These are phyloP conservation scores for Temnothorax longispinosus DNA, from an alignment of 1,140 invertebrate species.

Conservation along the genomic window DNA sequence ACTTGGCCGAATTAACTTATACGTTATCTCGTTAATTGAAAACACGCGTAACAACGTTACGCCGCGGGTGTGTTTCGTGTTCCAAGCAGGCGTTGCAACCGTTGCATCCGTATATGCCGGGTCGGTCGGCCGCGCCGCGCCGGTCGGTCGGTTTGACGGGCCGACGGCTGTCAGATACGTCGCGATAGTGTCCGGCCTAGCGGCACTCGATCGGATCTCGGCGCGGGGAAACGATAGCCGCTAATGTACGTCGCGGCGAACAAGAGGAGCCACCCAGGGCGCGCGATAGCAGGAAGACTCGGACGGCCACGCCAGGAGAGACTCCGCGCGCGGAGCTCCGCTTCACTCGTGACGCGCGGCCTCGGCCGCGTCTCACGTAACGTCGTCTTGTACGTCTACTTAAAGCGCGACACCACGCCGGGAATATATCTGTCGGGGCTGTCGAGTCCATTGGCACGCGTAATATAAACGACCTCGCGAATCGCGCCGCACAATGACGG, in stretches of 20 bases:
- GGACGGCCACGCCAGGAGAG: background rate
- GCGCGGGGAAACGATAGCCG: slow-evolving; percentile 70
- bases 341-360: background rate
- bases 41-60: slow-evolving; percentile 9
- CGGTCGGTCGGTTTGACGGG: slow-evolving; percentile 66
- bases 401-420: slow-evolving; percentile 58
- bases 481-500: slow-evolving; percentile 57
- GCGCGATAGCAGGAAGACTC: slow-evolving; percentile 67
- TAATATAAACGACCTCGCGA: slow-evolving; percentile 65
- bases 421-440: slow-evolving; percentile 65
- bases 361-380: slow-evolving; percentile 27
- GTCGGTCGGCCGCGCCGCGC: slow-evolving; percentile 23
- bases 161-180: slow-evolving; percentile 73
- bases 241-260: slow-evolving; percentile 74
- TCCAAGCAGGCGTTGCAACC: slow-evolving; percentile 1
- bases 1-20: background rate
- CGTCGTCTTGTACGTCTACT: slow-evolving; percentile 57
- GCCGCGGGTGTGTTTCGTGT: background rate
- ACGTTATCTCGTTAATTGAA: slow-evolving; percentile 22
- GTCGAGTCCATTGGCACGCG: slow-evolving; percentile 67
- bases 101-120: background rate
- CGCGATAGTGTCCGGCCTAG: slow-evolving; percentile 65
- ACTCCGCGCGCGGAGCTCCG: slow-evolving; percentile 23
- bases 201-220: slow-evolving; percentile 60
- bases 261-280: slow-evolving; percentile 73